These are phyloP conservation scores for Crocidura indochinensis DNA, from an alignment of 2,797 vertebrate genomes.

Conservation along the genomic window DNA sequence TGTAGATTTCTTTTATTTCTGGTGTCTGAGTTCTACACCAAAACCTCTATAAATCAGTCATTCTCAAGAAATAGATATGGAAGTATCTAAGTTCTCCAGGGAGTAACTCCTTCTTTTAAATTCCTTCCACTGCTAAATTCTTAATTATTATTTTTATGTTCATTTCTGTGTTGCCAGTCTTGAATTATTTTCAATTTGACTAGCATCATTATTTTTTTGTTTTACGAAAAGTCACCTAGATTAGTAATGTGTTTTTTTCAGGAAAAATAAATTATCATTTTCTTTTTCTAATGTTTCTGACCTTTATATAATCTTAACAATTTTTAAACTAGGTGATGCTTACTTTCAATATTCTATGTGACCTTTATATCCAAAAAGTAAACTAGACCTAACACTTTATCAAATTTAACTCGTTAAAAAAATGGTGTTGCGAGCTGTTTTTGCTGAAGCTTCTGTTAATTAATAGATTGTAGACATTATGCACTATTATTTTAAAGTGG, in stretches of 20 bases:
- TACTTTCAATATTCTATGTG: conserved; percentile 23
- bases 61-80: conserved; percentile 16
- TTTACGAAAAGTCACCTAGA: neutral
- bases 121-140: neutral
- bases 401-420: conserved; percentile 29
- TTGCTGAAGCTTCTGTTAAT: conserved; percentile 1
- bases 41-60: conserved; percentile 4
- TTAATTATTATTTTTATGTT: neutral
- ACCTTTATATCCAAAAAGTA: conserved; percentile 53
- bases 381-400: conserved; percentile 2
- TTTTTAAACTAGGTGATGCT: neutral
- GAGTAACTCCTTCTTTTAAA: conserved; percentile 10
- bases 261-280: conserved; percentile 30
- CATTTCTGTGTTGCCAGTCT: conserved; percentile 22
- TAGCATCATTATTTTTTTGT: neutral
- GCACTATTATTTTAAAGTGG: conserved; percentile 8
- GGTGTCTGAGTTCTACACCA: neutral
- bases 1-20: neutral
- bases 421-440: neutral
- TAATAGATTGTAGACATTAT: neutral
- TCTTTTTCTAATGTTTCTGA: conserved; percentile 8
- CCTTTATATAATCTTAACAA: neutral
- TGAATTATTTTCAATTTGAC: neutral
- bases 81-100: neutral
- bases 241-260: conserved; percentile 34